Evolutionary conservation across 2,113 vertebrate genomes (phyloP), one percentile per base, ranked within the genome.

Genomic region (Dipodomys spectabilis): DNA sequence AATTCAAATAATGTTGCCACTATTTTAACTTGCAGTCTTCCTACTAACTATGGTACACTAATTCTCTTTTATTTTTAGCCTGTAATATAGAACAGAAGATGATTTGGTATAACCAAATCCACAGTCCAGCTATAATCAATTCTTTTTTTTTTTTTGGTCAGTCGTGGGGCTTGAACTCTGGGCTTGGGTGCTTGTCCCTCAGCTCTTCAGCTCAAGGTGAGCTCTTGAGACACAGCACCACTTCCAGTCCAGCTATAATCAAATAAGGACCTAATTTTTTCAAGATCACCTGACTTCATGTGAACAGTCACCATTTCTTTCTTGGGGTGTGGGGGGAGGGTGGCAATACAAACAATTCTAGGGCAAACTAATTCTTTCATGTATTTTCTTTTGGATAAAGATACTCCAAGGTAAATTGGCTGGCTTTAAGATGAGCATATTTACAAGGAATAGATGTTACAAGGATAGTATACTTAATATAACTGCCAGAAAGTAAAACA

Each of bases 401-500:
- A 69, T 87, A 80, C 27, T 68, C 12, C 57, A 80, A 71, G 0
- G 22, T 73, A 87, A 65, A 87, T 5, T 69, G 86, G 12, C 28
- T 91, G 65, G 57, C 69, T 30, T 71, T 93, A 73, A 79, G 78
- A 80, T 71, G 83, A 86, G 80, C 16, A 9, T 45, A 3, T 65
- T 45, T 11, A 88, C 27, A 69, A 74, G 6, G 39, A 28, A 8
- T 91, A 20, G 30, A n/a, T n/a, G 11, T 53, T 79, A 81, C 1
- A 84, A 9, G 35, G 27, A 74, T 45, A 10, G 12, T 67, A 39
- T 5, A 39, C 39, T 39, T 39, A 39, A 39, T 39, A 39, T 39
- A 75, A 93, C 72, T 85, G 20, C 81, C 57, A 77, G 65, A 81
- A 71, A 92, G 71, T 60, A 62, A 25, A 82, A 35, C 28, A 65